Base-by-base conservation (phyloP, 2,888 invertebrate species). In the Trissolcus brochymenae region DNA sequence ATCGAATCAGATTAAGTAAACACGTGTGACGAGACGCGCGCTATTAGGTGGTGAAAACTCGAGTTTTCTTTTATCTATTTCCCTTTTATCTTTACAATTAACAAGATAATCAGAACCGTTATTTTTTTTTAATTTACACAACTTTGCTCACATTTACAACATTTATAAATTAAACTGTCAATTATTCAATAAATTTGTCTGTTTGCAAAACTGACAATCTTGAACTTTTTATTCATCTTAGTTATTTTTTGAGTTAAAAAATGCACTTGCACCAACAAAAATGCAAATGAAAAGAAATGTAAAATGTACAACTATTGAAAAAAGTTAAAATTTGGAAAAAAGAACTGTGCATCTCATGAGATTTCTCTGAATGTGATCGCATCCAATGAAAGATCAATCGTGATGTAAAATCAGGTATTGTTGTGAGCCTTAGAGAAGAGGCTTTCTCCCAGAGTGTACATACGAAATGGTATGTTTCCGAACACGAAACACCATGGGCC, bases 351-450 rank as follows among this genome's bases (percentile, higher is more conserved):
- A 35, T 35, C 25, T 25, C 9, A 35, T 35, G 46, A 75, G 75
- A 75, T 75, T 75, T 75, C 75, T 75, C 75, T 50, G 40, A 6
- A 43, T 50, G 54, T 57, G 64, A 77, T 68, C 72, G 35, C 35
- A 68, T 55, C 59, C 67, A 68, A 77, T 72, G 67, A 72, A 77
- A 64, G 77, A 77, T 72, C 72, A 67, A 77, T 77, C 72, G 77
- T 77, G 77, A 72, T 77, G 67, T 68, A 77, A 68, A 77, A 59
- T 73, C 67, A 64, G 71, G 76, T 61, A 77, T 72, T 72, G 72
- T 77, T 72, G 72, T 59, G 77, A 64, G 62, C 68, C 67, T 64
- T 72, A 72, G 64, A 72, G 77, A 67, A 72, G 77, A 72, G 67
- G 77, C 78, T 75, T 78, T 78, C 78, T 75, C 78, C 49, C 67